Conservation (phyloP, 2,113 vertebrate genomes). For the Sander vitreus region DNA sequence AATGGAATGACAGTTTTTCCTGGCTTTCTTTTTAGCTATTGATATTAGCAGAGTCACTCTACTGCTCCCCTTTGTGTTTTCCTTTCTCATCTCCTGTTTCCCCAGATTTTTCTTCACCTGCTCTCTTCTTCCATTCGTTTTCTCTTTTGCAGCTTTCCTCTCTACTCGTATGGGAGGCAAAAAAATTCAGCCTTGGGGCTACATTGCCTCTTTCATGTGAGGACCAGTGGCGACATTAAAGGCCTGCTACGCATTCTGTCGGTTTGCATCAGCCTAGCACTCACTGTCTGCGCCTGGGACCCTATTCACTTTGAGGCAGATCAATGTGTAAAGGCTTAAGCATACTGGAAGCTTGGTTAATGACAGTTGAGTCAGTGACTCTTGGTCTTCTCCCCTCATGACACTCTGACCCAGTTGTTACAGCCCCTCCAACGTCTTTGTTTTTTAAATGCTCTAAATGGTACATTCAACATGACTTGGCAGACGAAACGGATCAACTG, state of each 20-base stretch:
- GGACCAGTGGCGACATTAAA: conserved; percentile 82
- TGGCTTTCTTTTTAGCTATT: conserved; percentile 64
- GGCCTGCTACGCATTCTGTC: conserved; percentile 77
- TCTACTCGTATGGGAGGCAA: conserved; percentile 46
- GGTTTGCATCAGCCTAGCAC: conserved; percentile 77
- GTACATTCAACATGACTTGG: conserved; percentile 18
- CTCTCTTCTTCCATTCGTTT: conserved; percentile 45
- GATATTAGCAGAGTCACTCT: conserved; percentile 51
- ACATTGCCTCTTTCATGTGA: conserved; percentile 77
- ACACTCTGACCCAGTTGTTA: conserved; percentile 52
- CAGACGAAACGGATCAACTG: conserved; percentile 49
- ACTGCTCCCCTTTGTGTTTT: conserved; percentile 15
- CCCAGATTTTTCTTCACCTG: conserved; percentile 5
- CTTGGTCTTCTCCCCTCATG: conserved; percentile 22
- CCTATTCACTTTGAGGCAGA: conserved; percentile 39
- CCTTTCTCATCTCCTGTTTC: conserved; percentile 24
- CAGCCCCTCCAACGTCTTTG: conserved; percentile 1
- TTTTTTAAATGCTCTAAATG: conserved; percentile 39
- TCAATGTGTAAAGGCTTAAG: conserved; percentile 67
- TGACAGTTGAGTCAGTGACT: conserved; percentile 44
- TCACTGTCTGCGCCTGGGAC: conserved; percentile 49
- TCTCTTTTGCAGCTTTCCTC: conserved; percentile 31
- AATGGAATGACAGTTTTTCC: conserved; percentile 61
- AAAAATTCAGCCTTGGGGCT: conserved; percentile 74
- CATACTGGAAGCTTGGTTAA: conserved; percentile 42